phyloP scores from a whole-genome alignment of 2,888 invertebrate species.

The Parochlus steinenii region DNA sequence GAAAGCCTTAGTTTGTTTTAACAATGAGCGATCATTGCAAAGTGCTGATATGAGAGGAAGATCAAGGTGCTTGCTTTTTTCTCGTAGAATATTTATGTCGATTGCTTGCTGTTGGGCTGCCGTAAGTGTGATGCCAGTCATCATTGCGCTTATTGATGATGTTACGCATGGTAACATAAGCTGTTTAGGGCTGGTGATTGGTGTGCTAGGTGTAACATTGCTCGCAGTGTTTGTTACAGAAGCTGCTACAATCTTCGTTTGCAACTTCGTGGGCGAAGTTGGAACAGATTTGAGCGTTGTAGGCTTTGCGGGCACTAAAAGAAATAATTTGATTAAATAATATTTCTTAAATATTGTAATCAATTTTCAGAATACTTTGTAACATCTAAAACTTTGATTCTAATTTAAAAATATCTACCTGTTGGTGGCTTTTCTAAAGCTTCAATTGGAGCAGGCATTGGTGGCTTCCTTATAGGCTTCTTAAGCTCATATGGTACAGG shows the following conservation, averaged over 20 bases:
- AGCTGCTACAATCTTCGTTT: background rate
- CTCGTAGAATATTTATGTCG: constrained; percentile 69
- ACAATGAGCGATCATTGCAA: constrained; percentile 78
- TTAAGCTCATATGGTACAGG: constrained; percentile 35
- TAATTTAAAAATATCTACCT: constrained; percentile 17
- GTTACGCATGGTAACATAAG: constrained; percentile 29
- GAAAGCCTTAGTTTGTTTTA: constrained; percentile 77
- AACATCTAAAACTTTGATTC: constrained; percentile 3
- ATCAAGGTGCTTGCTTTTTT: constrained; percentile 79
- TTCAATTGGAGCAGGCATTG: constrained; percentile 33
- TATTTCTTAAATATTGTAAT: background rate
- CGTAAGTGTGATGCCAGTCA: constrained; percentile 12
- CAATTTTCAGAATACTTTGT: constrained; percentile 19
- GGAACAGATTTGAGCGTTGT: constrained; percentile 6
- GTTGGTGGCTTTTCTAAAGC: constrained; percentile 26
- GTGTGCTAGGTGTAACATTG: constrained; percentile 30
- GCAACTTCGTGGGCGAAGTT: constrained; percentile 9
- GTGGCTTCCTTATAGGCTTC: constrained; percentile 27
- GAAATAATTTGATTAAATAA: background rate
- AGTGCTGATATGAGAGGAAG: constrained; percentile 83
- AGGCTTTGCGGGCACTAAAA: constrained; percentile 12
- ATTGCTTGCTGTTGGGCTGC: constrained; percentile 28
- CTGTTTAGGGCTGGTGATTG: constrained; percentile 35
- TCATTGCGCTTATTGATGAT: constrained; percentile 16
- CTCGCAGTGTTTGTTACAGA: constrained; percentile 1